These are phyloP conservation scores for Procambarus virginalis DNA, from an alignment of 1,140 invertebrate genomes.

Conservation along the genomic window DNA sequence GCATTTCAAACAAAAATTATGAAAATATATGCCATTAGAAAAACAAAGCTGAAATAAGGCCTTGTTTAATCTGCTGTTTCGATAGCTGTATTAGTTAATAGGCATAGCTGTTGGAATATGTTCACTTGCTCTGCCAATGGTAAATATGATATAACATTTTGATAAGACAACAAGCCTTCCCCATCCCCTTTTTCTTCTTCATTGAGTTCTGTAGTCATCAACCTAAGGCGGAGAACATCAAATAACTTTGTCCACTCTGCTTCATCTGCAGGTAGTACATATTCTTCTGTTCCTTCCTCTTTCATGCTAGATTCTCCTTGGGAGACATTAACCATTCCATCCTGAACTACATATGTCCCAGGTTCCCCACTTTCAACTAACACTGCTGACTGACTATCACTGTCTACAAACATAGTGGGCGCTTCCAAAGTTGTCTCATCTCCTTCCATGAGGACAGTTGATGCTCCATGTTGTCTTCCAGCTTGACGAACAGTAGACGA, in stretches of 20 bases:
- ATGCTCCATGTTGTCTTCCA: slow-evolving; percentile 8
- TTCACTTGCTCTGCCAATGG: slow-evolving; percentile 63
- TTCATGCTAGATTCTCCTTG: slow-evolving; percentile 7
- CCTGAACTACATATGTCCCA: slow-evolving; percentile 58
- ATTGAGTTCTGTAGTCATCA: slow-evolving; percentile 46
- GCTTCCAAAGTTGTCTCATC: background rate
- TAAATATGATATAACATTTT: slow-evolving; percentile 64
- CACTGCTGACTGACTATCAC: slow-evolving; percentile 40
- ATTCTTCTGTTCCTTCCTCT: slow-evolving; percentile 63
- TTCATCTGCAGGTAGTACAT: slow-evolving; percentile 68
- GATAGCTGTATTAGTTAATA: slow-evolving; percentile 66
- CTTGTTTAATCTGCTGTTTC: slow-evolving; percentile 47
- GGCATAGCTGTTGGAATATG: slow-evolving; percentile 68
- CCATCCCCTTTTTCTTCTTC: slow-evolving; percentile 63
- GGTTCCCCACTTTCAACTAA: slow-evolving; percentile 46
- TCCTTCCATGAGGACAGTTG: slow-evolving; percentile 29
- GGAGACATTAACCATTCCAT: slow-evolving; percentile 19
- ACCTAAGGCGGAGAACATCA: slow-evolving; percentile 52
- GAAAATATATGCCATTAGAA: background rate
- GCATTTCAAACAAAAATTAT: background rate
- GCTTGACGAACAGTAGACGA: slow-evolving; percentile 21
- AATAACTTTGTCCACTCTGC: slow-evolving; percentile 69
- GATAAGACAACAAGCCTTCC: slow-evolving; percentile 54
- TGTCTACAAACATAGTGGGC: slow-evolving; percentile 37
- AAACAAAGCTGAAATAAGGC: background rate